A percentile compares a stretch with the other conserved stretches of the same genome.
These are phyloP conservation scores for Alviniconcha strummeri DNA, from an alignment of 2,888 invertebrate genomes.

Conservation along the genomic window DNA sequence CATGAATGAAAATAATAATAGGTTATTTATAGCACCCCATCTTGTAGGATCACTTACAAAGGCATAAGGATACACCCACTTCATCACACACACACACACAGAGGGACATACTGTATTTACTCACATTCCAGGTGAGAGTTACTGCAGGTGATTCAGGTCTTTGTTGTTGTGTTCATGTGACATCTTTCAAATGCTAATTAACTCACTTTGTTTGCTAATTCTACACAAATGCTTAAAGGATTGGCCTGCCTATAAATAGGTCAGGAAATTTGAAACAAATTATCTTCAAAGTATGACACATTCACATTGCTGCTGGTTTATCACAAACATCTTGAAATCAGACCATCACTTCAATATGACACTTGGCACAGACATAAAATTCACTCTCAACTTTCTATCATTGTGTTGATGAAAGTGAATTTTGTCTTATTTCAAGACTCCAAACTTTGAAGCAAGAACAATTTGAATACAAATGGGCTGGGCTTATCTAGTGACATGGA, in stretches of 20 bases:
- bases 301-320: too few relatives aligned
- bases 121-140: neutral
- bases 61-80: neutral
- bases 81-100: neutral
- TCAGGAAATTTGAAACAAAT: neutral
- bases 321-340: too few relatives aligned
- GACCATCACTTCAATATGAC: too few relatives aligned
- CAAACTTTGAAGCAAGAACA: too few relatives aligned
- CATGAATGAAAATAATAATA: neutral
- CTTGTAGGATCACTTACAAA: neutral
- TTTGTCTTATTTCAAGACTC: too few relatives aligned
- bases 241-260: neutral
- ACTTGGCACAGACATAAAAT: too few relatives aligned
- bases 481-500: too few relatives aligned
- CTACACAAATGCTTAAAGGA: neutral
- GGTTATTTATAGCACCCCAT: neutral
- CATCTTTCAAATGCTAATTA: neutral
- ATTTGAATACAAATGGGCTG: too few relatives aligned
- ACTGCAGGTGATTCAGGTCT: too few relatives aligned
- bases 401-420: too few relatives aligned
- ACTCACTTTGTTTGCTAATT: neutral
- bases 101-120: neutral
- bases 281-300: neutral
- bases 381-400: too few relatives aligned
- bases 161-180: too few relatives aligned